Base-by-base conservation (phyloP, 2,888 invertebrate genomes). In the Rosalia funebris region DNA sequence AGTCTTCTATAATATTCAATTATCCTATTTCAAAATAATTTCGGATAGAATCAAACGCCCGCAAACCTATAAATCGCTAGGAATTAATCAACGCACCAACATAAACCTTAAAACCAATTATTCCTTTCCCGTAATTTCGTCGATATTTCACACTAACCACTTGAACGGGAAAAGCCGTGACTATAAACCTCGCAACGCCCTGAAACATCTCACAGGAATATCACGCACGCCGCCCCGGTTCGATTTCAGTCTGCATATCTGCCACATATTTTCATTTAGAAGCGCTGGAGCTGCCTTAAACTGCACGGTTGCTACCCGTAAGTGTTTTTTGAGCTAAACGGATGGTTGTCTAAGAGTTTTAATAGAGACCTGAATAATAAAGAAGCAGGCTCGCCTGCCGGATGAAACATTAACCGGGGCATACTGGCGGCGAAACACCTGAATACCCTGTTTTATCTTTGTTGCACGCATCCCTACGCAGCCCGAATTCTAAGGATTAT, bases 321-420 rank as follows among this genome's bases (percentile, higher is more conserved):
- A 62, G 65, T 60, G 58, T 63, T 66, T 63, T 65, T 61, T 61
- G 54, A 63, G 58, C 58, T 47, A 15, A 46, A 34, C 63, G 63
- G 63, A 63, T 61, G 63, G 54, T 41, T 50, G 60, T 59, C 56
- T 69, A 68, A 64, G 65, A 68, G 69, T 69, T 69, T 68, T 69
- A 71, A 71, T 71, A 68, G 69, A 64, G 65, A 61, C 54, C 57
- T 71, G 63, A 69, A 71, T 71, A 71, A 71, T 71, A 65, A 71
- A 71, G 62, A 63, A 57, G 63, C 44, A 42, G 54, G 48, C 62
- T 61, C 50, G 50, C 52, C n/a, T 58, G 58, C 39, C 44, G 44
- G 57, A 60, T 57, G 53, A 50, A 60, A 60, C 57, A 60, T 60
- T 53, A 45, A 57, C 46, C 32, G 32, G 52, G 54, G 36, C 12